Base-by-base conservation (phyloP, 2,888 invertebrate genomes). In the Phortica magna region DNA sequence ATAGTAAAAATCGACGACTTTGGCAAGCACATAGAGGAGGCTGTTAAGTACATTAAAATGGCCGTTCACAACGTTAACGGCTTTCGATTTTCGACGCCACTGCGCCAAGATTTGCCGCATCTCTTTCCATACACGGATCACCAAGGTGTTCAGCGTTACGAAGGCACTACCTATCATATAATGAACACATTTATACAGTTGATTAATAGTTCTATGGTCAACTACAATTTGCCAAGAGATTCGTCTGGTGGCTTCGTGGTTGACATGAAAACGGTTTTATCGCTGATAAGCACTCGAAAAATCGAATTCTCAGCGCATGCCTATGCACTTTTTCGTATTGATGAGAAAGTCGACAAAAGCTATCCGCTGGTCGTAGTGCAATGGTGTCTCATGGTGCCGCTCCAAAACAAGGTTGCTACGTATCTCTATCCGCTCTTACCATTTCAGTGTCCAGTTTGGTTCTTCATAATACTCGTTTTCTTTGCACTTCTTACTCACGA, bases 341-440 rank as follows among this genome's bases (percentile, higher is more conserved):
- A 88, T 19, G 83, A 87, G 0, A 75, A 83, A 5, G 31, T 90
- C 42, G 88, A 88, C 41, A 86, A 85, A 75, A 87, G 87, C 53
- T 90, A 90, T 43, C 90, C 90, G 0, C 43, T 90, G 59, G 43
- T 84, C 64, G 89, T 90, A 76, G 89, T 90, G 42, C 80, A 80
- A 7, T 90, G 88, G 89, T 90, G 90, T 43, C 76, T 90, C 0
- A 90, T 90, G 90, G 86, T 90, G 39, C 90, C 90, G 0, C 77
- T 88, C 0, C 83, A 83, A 67, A 82, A 85, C 41, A 82, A 79
- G 14, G 86, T 89, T 0, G 87, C 89, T 10, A 86, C 84, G 0
- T 83, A 84, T 73, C 78, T 87, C 5, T 91, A 90, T 75, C 83
- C 84, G 0, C 48, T 90, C 6, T 84, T 83, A 59, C 89, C 90